Percentiles rank a stretch among this genome's conserved stretches.
Conservation (phyloP, 1,140 invertebrate species). For the Brachionus sp. region DNA sequence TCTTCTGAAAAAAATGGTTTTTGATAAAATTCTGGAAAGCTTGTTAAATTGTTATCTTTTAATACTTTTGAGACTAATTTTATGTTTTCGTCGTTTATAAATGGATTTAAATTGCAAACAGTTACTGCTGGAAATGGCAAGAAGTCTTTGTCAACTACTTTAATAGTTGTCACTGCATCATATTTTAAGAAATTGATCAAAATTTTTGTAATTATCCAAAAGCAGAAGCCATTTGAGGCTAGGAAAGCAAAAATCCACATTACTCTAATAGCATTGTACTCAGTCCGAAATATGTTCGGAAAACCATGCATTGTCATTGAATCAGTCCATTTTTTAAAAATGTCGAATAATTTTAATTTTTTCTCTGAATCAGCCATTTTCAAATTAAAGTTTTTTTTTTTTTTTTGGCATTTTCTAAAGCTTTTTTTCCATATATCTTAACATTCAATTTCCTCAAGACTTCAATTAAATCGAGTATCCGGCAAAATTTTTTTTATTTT, state of each 20-base stretch:
- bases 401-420: neutral
- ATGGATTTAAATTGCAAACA: constrained; percentile 20
- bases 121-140: constrained; percentile 36
- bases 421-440: neutral
- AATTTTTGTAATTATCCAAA: neutral
- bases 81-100: neutral
- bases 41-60: neutral
- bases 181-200: neutral
- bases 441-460: too few relatives aligned
- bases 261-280: neutral
- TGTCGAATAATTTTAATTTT: neutral
- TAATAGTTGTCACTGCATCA: constrained; percentile 5
- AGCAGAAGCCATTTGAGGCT: neutral
- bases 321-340: neutral
- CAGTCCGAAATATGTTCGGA: neutral
- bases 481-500: too few relatives aligned
- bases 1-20: neutral
- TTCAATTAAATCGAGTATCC: neutral
- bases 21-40: neutral
- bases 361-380: neutral
- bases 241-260: neutral
- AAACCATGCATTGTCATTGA: constrained; percentile 33
- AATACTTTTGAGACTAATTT: neutral
- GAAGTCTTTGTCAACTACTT: neutral
- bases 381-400: neutral